These are phyloP conservation scores for Holacanthus passer DNA, from an alignment of 2,113 vertebrate genomes.

Conservation along the genomic window DNA sequence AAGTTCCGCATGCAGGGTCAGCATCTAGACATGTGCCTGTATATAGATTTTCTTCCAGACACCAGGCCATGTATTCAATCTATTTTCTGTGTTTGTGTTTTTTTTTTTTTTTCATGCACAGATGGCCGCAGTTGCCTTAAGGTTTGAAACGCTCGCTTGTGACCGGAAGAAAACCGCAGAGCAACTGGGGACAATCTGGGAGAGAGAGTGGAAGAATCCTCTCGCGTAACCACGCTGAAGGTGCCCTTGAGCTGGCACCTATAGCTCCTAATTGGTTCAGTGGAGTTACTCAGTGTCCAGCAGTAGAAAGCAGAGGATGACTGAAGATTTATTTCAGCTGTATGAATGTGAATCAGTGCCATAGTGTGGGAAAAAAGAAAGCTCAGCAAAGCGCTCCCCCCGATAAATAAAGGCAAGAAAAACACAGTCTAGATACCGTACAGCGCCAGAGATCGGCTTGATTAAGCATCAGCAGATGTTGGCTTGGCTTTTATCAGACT, in stretches of 20 bases:
- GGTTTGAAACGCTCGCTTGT: slow-evolving; percentile 23
- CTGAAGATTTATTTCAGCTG: slow-evolving; percentile 13
- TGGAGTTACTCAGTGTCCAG: not conserved
- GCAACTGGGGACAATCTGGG: not conserved
- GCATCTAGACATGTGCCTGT: slow-evolving; percentile 8
- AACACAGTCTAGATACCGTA: slow-evolving; percentile 3
- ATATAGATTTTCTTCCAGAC: slow-evolving; percentile 1
- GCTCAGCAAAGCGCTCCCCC: slow-evolving; percentile 2
- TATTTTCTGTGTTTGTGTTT: not conserved
- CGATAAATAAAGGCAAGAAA: slow-evolving; percentile 17
- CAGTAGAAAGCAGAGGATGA: not conserved
- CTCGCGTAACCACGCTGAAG: not conserved
- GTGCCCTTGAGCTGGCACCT: slow-evolving; percentile 21
- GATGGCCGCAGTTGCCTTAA: slow-evolving; percentile 40
- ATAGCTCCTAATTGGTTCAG: slow-evolving; percentile 1
- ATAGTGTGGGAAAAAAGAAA: not conserved
- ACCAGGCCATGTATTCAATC: not conserved
- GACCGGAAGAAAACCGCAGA: slow-evolving; percentile 8
- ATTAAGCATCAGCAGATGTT: slow-evolving; percentile 66
- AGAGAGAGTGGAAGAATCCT: not conserved
- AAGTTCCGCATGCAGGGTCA: not conserved
- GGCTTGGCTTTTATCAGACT: slow-evolving; percentile 51
- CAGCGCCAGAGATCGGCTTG: slow-evolving; percentile 45
- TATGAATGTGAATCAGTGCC: not conserved
- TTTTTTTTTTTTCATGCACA: slow-evolving; percentile 18